Base-by-base conservation (phyloP, 1,140 invertebrate species). In the Pseudomyrmex gracilis region DNA sequence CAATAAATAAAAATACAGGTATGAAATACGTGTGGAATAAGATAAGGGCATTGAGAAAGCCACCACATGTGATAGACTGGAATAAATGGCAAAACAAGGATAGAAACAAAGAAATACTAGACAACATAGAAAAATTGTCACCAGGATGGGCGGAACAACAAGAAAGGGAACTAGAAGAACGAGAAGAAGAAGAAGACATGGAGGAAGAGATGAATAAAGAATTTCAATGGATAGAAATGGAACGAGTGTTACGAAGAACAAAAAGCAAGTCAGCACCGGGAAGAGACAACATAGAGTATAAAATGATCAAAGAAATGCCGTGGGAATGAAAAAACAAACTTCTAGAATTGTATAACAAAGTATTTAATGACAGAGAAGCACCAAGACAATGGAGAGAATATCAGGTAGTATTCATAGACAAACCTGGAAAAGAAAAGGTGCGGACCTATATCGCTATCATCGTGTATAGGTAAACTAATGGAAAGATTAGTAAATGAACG, bases 401-500 rank as follows among this genome's bases (percentile, higher is more conserved):
- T n/a, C 49, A 47, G 5, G n/a, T 70, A 5, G 8, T 70, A 24
- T 68, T 53, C 24, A 20, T 68, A 5, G 66, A 68, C 17, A 68
- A 68, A 55, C 17, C 49, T 5, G n/a, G n/a, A 0, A 71, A 71
- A 17, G 34, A 58, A n/a, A 57, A 15, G 3, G 13, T 71, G 0
- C n/a, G n/a, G 68, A 45, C 68, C 68, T 2, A 71, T 71, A 57
- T 4, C 68, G 0, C 51, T 70, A 43, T 57, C 53, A 15, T 34
- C 13, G 2, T 58, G 68, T n/a, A 7, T 71, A 4, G 68, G 53
- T 0, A 73, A 73, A 9, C 5, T 73, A 0, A 60, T 73, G 43
- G 55, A 73, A 9, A 60, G n/a, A n/a, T n/a, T n/a, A n/a, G n/a
- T n/a, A n/a, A n/a, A n/a, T n/a, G n/a, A n/a, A n/a, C n/a, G n/a